phyloP scores from a whole-genome alignment of 2,888 invertebrate genomes.

The Chironomus tentans region DNA sequence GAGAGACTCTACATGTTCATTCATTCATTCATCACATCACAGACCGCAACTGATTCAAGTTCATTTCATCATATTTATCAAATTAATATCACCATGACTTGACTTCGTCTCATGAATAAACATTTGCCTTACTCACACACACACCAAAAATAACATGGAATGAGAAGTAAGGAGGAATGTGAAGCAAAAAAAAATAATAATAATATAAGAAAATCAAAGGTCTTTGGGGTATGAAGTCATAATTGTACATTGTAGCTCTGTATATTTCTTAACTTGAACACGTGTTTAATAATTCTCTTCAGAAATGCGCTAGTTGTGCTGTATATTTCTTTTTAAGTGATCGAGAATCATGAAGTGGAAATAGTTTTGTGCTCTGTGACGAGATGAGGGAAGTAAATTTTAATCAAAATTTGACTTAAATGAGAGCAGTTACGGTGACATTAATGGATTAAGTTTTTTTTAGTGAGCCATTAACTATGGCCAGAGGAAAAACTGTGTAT shows the following conservation, averaged over 20 bases:
- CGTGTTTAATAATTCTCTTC: slow-evolving; percentile 11
- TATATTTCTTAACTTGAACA: neutral
- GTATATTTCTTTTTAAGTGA: neutral
- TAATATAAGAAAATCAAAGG: no score
- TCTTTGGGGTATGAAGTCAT: slow-evolving; percentile 6
- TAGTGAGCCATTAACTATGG: neutral
- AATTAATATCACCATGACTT: slow-evolving; percentile 15
- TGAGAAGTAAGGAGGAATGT: neutral
- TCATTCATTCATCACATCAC: slow-evolving; percentile 3
- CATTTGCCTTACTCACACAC: neutral
- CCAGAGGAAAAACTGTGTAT: neutral
- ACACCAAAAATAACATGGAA: neutral
- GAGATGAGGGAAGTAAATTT: no score
- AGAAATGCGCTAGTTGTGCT: neutral
- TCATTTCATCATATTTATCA: slow-evolving; percentile 20
- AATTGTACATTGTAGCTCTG: slow-evolving; percentile 14
- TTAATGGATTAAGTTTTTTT: neutral
- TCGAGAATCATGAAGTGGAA: neutral
- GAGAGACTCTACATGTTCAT: neutral
- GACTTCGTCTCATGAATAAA: slow-evolving; percentile 7
- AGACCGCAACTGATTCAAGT: slow-evolving; percentile 12
- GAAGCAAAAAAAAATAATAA: no score
- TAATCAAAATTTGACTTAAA: neutral
- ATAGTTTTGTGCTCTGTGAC: no score
- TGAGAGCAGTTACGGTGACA: neutral